These are phyloP conservation scores for Gallinago solitaria DNA, from an alignment of 2,797 vertebrate genomes.

Conservation along the genomic window DNA sequence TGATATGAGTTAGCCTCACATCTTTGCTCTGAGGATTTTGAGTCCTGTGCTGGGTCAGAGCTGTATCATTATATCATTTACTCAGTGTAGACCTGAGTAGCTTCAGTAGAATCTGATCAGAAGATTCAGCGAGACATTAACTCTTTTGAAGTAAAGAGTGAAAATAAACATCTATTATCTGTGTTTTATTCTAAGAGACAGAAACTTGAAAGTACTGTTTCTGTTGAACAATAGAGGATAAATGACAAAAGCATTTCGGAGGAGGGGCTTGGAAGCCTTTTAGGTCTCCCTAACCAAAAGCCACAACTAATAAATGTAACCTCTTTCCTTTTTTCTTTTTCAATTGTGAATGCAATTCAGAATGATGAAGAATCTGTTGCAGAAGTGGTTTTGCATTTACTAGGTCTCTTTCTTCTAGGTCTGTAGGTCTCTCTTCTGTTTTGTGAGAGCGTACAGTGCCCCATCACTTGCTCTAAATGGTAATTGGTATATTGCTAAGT, in stretches of 20 bases:
- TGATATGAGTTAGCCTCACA: not conserved
- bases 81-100: not conserved
- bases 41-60: not conserved
- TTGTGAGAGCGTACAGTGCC: not conserved
- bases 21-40: not conserved
- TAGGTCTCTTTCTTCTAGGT: not conserved
- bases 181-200: not conserved
- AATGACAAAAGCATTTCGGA: not conserved
- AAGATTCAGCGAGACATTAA: not conserved
- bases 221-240: not conserved
- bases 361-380: not conserved
- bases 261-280: not conserved
- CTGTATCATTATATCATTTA: not conserved
- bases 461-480: not conserved
- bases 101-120: too few species aligned
- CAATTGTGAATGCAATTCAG: not conserved
- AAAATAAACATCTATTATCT: not conserved
- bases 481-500: not conserved
- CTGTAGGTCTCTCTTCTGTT: not conserved
- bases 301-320: not conserved
- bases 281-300: not conserved
- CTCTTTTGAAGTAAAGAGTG: not conserved
- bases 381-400: not conserved
- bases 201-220: not conserved
- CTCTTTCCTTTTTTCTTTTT: not conserved